Evolutionary conservation across 53 echinoderm and acorn worm genomes (phyloP).

Genomic region (Zoroaster sp.): DNA sequence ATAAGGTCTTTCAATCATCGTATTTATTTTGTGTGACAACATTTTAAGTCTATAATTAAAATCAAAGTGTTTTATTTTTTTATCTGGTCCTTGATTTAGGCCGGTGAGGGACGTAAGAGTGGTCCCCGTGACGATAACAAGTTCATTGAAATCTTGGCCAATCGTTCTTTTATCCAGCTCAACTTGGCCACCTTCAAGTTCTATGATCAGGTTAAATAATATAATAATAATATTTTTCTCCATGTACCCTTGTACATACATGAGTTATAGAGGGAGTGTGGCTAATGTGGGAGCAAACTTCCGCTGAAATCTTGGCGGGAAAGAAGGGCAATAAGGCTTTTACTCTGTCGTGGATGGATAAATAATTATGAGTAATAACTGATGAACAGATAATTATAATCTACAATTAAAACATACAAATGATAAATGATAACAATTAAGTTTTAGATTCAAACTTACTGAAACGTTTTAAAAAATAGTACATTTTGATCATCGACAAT

Average conservation of each 20-base stretch:
- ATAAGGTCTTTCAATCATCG: background rate
- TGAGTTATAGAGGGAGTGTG: no score
- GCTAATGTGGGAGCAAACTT: no score
- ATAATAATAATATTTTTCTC: background rate
- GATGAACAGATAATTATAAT: background rate
- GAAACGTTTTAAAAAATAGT: background rate
- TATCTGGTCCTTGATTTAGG: background rate
- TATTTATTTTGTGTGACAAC: background rate
- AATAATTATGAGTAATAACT: background rate
- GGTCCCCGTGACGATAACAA: background rate
- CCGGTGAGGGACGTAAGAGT: slow-evolving; percentile 17
- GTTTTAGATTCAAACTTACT: background rate
- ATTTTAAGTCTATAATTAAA: background rate
- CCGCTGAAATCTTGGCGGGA: no score
- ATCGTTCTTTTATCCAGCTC: slow-evolving; percentile 18
- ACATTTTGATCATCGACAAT: no score
- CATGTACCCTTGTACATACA: background rate
- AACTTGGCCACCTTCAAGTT: slow-evolving; percentile 3
- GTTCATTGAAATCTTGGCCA: slow-evolving; percentile 27
- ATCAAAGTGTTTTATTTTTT: background rate
- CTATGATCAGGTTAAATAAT: background rate
- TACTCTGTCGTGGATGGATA: background rate
- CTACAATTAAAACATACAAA: background rate
- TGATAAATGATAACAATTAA: background rate
- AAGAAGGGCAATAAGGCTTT: background rate